Base-by-base conservation (phyloP, 35 echinoderm and acorn worm species). In the Lytechinus pictus region DNA sequence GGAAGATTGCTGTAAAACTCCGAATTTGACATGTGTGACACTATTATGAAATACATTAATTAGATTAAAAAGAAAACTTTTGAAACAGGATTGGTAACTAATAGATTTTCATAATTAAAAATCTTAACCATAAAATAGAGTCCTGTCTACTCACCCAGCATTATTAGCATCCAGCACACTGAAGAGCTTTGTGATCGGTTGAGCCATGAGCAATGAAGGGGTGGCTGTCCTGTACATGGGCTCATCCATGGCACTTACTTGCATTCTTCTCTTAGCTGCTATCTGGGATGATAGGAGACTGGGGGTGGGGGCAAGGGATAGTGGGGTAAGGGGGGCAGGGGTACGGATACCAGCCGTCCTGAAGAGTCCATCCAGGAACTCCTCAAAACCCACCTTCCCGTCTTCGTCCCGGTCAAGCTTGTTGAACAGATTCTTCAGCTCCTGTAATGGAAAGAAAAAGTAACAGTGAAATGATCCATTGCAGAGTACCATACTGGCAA, bases 351-450 rank as follows among this genome's bases (percentile, higher is more conserved):
- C 96, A 54, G 95, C 97, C 24, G 97, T 97, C 28, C 95, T 60
- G 88, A 99, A 99, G 11, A 99, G 94, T 54, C 98, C 98, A 57
- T 96, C 93, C 8, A 99, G 92, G 95, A 99, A 99, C 86, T 99
- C 98, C 54, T 99, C 94, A 87, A 99, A 99, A 6, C 98, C 94
- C 16, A 99, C 98, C 27, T 86, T 93, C 19, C 96, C 96, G 92
- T 99, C 98, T 51, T 96, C 51, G 94, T 99, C 97, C 27, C 95
- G 96, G 87, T 99, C 98, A 9, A 99, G 95, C 94, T 99, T 99
- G 60, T 61, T 96, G 87, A 98, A 99, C 11, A 99, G 96, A 86
- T 98, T 99, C 55, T 95, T 86, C 21, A 99, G 86, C 54, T 98
- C 97, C 98, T 99, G 53, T 10, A 10, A 24, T 2, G 66, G 66